A percentile compares a stretch with the other conserved stretches of the same genome.
phyloP scores from a whole-genome alignment of 2,113 vertebrate genomes.

The Isichthys henryi region DNA sequence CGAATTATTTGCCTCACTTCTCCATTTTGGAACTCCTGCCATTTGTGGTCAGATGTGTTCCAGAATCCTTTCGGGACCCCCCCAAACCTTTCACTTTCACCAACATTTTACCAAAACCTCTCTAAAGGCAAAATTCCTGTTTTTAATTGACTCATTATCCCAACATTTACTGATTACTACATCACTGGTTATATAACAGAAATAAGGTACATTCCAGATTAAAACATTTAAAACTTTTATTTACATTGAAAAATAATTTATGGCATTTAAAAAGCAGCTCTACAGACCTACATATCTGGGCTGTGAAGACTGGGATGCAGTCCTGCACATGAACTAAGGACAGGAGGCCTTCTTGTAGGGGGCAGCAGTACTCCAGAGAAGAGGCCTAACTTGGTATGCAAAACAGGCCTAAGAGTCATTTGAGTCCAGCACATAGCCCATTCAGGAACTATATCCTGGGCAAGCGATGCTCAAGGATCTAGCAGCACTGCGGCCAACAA shows the following conservation, averaged over 20 bases:
- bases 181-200: neutral
- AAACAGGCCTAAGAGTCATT: neutral
- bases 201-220: neutral
- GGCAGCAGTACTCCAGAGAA: neutral
- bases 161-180: neutral
- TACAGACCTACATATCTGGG: neutral
- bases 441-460: constrained; percentile 20
- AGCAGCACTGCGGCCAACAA: constrained; percentile 63
- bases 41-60: neutral
- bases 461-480: constrained; percentile 75
- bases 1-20: neutral
- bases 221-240: constrained; percentile 10
- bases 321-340: neutral
- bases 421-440: neutral
- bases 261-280: neutral
- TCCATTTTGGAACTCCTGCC: neutral
- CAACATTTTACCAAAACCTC: neutral
- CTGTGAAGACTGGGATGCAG: neutral
- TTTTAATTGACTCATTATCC: neutral
- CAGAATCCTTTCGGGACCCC: too few relatives aligned
- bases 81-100: neutral
- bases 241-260: neutral
- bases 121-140: neutral
- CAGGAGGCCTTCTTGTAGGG: neutral
- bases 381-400: neutral